Percentiles rank a stretch among this genome's conserved stretches.
phyloP scores from a whole-genome alignment of 2,888 invertebrate genomes.

The Euplexia lucipara region DNA sequence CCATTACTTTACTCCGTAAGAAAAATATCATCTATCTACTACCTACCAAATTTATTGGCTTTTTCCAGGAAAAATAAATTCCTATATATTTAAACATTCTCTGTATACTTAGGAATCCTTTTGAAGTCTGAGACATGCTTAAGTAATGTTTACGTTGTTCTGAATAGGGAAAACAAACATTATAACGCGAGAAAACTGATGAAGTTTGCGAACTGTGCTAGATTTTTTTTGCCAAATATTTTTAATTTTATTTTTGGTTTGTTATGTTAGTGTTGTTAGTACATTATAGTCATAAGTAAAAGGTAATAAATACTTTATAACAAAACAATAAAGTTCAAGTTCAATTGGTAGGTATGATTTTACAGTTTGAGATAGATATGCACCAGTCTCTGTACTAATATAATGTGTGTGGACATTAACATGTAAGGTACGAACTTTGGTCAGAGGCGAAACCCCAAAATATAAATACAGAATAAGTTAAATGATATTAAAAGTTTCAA shows the following conservation, averaged over 20 bases:
- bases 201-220: too few relatives aligned
- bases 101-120: constrained; percentile 16
- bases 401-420: not conserved
- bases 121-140: constrained; percentile 1
- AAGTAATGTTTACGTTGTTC: constrained; percentile 21
- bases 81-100: constrained; percentile 31
- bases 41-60: constrained; percentile 41
- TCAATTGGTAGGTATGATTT: too few relatives aligned
- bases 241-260: too few relatives aligned
- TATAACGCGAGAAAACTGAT: not conserved
- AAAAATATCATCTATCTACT: constrained; percentile 30
- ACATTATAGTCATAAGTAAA: too few relatives aligned
- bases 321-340: too few relatives aligned
- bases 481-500: constrained; percentile 24
- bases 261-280: too few relatives aligned
- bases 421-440: not conserved
- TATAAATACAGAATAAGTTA: constrained; percentile 21
- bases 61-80: constrained; percentile 28
- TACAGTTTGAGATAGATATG: too few relatives aligned
- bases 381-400: too few relatives aligned
- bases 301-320: too few relatives aligned
- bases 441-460: not conserved
- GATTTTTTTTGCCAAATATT: too few relatives aligned
- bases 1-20: constrained; percentile 22
- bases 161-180: not conserved